phyloP scores from a whole-genome alignment of 2,888 invertebrate species.

The Ectemnius continuus region DNA sequence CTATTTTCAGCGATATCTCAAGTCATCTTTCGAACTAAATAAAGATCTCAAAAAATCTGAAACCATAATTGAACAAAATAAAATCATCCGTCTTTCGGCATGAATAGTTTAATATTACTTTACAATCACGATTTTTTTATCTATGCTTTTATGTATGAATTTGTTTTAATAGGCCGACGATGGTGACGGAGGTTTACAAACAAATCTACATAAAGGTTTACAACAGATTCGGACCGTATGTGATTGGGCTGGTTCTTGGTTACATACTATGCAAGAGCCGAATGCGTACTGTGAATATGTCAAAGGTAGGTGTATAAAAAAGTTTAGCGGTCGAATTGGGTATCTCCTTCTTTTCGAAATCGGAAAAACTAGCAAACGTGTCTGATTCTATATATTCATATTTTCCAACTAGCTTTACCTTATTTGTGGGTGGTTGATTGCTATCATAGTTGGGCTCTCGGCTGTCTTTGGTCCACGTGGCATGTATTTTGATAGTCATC shows the following conservation, averaged over 20 bases:
- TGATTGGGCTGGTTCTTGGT: conserved; percentile 73
- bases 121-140: background rate
- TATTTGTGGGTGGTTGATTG: conserved; percentile 65
- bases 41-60: too few relatives aligned
- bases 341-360: too few relatives aligned
- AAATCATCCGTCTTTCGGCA: too few relatives aligned
- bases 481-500: conserved; percentile 66
- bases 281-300: conserved; percentile 49
- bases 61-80: too few relatives aligned
- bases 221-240: conserved; percentile 72
- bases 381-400: background rate
- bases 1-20: background rate
- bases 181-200: conserved; percentile 63
- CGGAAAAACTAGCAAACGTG: background rate
- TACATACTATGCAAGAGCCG: conserved; percentile 63
- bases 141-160: background rate
- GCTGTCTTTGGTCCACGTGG: conserved; percentile 64
- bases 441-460: conserved; percentile 49
- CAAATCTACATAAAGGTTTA: conserved; percentile 69
- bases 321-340: too few relatives aligned
- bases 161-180: conserved; percentile 50
- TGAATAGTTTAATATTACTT: background rate
- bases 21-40: background rate
- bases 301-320: conserved; percentile 28
- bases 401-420: conserved; percentile 52